phyloP scores from a whole-genome alignment of 2,888 invertebrate genomes.

The Chrysomela aeneicollis region DNA sequence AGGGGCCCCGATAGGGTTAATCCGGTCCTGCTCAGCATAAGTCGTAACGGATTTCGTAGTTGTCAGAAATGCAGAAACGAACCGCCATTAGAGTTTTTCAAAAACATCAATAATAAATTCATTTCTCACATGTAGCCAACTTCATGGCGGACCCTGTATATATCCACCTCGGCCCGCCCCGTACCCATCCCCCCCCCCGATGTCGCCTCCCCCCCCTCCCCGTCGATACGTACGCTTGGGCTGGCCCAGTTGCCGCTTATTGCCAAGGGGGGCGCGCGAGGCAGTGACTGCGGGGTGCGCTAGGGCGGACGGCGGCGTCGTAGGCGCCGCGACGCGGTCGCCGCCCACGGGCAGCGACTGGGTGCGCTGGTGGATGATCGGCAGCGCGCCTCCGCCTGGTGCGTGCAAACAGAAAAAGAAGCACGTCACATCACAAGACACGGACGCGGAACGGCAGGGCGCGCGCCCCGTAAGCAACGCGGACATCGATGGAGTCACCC shows the following conservation, averaged over 20 bases:
- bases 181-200: neutral
- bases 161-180: no score
- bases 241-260: slow-evolving; percentile 2
- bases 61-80: no score
- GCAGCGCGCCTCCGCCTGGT: slow-evolving; percentile 52
- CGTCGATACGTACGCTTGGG: slow-evolving; percentile 26
- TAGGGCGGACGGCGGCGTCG: slow-evolving; percentile 45
- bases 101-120: no score
- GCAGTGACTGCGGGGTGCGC: slow-evolving; percentile 33
- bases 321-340: slow-evolving; percentile 48
- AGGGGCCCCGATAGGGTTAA: no score
- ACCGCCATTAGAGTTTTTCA: no score
- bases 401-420: slow-evolving; percentile 45
- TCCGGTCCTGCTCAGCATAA: no score
- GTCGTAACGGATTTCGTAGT: no score
- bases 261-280: slow-evolving; percentile 22
- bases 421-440: neutral
- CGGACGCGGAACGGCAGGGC: no score
- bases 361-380: slow-evolving; percentile 70
- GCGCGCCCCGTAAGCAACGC: no score
- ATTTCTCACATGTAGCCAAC: no score
- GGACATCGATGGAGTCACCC: no score
- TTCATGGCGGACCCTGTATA: no score
- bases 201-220: neutral
- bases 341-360: slow-evolving; percentile 71